These are phyloP conservation scores for Copsychus sechellarum DNA, from an alignment of 2,113 vertebrate genomes.

Conservation along the genomic window DNA sequence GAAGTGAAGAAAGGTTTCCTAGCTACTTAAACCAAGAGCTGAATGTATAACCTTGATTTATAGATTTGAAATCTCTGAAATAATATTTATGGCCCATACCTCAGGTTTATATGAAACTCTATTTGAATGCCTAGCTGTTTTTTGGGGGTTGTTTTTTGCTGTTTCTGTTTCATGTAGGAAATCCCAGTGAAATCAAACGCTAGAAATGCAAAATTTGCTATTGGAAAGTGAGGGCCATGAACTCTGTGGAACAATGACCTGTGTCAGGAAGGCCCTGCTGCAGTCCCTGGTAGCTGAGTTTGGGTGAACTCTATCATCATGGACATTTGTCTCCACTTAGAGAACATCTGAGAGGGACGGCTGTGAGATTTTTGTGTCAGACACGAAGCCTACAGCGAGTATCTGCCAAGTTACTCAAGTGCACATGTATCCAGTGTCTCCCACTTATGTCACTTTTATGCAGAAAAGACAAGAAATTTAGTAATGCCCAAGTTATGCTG, in stretches of 20 bases:
- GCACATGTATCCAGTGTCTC: not conserved
- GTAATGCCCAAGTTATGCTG: not conserved
- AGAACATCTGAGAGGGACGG: not conserved
- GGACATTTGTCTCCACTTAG: not conserved
- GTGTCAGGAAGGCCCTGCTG: not conserved
- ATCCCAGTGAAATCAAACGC: not conserved
- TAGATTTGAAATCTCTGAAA: not conserved
- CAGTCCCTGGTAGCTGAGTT: not conserved
- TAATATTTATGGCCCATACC: not conserved
- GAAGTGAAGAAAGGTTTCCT: not conserved
- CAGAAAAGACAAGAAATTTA: not conserved
- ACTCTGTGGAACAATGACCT: not conserved
- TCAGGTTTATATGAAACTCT: not conserved
- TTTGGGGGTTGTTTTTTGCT: not conserved
- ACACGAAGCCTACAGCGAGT: not conserved
- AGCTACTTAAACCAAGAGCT: not conserved
- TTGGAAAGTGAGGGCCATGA: not conserved
- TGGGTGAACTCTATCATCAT: not conserved
- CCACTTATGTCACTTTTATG: not conserved
- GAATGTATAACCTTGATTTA: not conserved
- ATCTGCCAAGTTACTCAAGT: not conserved
- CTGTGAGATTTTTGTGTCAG: constrained; percentile 31
- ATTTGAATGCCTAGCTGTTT: not conserved
- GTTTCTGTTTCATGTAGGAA: not conserved
- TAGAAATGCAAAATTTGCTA: not conserved